phyloP scores from a whole-genome alignment of 2,888 invertebrate species.

The Mellilla xanthometata region DNA sequence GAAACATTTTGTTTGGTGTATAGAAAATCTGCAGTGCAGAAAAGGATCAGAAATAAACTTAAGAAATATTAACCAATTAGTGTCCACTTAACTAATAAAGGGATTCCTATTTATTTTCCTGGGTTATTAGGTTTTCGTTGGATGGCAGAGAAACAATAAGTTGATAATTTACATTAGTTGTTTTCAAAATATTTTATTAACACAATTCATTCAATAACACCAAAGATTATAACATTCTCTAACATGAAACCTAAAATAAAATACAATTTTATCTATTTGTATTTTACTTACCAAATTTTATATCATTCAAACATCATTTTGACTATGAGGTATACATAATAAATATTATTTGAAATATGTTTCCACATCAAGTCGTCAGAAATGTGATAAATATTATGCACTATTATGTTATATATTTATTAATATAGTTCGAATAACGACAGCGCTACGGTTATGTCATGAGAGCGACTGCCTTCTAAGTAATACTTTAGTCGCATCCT shows the following conservation, averaged over 20 bases:
- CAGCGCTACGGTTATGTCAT: slow-evolving; percentile 59
- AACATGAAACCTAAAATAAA: slow-evolving; percentile 82
- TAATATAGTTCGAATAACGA: slow-evolving; percentile 54
- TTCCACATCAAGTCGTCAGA: slow-evolving; percentile 68
- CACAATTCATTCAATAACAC: slow-evolving; percentile 84
- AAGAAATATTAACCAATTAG: no score
- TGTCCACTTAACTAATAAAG: no score
- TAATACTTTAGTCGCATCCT: slow-evolving; percentile 55
- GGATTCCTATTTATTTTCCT: no score
- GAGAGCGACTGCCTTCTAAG: slow-evolving; percentile 59
- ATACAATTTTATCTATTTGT: slow-evolving; percentile 78
- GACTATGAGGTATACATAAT: slow-evolving; percentile 81
- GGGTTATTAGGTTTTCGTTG: not conserved
- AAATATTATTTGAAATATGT: slow-evolving; percentile 72
- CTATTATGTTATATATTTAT: slow-evolving; percentile 44
- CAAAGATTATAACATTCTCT: slow-evolving; percentile 84
- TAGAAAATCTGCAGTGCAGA: no score
- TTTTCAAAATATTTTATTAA: slow-evolving; percentile 84
- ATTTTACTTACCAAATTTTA: slow-evolving; percentile 78
- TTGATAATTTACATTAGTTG: slow-evolving; percentile 72
- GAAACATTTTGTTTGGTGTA: no score
- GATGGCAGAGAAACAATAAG: slow-evolving; percentile 62
- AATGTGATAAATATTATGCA: slow-evolving; percentile 56
- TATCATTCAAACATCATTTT: slow-evolving; percentile 79
- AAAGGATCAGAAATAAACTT: no score